Evolutionary conservation across 1,140 invertebrate species (phyloP).

Genomic region (Neodiprion virginianus): DNA sequence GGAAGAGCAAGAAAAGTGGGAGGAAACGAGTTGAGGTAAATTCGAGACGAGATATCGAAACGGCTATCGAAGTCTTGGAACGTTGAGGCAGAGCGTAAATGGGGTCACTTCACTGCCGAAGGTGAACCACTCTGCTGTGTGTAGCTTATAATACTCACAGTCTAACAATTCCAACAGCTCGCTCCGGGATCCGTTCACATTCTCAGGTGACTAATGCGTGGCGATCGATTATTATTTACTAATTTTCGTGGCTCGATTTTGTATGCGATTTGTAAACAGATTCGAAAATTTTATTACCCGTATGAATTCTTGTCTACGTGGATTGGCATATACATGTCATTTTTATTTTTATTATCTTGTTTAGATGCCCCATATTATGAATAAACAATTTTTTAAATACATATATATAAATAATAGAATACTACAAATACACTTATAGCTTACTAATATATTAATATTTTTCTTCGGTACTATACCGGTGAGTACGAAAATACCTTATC

Average conservation of each 20-base stretch:
- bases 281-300: too few species aligned
- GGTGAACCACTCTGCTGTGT: slow-evolving; percentile 51
- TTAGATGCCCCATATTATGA: too few species aligned
- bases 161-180: slow-evolving; percentile 28
- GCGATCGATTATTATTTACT: not conserved
- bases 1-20: not conserved
- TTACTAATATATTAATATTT: too few species aligned
- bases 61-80: not conserved
- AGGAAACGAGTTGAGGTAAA: not conserved
- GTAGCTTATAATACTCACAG: slow-evolving; percentile 12
- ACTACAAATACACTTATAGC: too few species aligned
- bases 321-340: too few species aligned
- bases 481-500: too few species aligned
- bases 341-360: too few species aligned
- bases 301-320: too few species aligned
- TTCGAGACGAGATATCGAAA: not conserved
- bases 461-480: too few species aligned
- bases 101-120: slow-evolving; percentile 57
- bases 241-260: not conserved
- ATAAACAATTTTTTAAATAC: too few species aligned
- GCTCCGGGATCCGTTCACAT: slow-evolving; percentile 43
- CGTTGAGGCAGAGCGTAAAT: slow-evolving; percentile 34
- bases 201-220: slow-evolving; percentile 45
- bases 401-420: too few species aligned
- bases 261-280: not conserved